These are phyloP conservation scores for Noctilio leporinus DNA, from an alignment of 2,113 vertebrate species.

Conservation along the genomic window DNA sequence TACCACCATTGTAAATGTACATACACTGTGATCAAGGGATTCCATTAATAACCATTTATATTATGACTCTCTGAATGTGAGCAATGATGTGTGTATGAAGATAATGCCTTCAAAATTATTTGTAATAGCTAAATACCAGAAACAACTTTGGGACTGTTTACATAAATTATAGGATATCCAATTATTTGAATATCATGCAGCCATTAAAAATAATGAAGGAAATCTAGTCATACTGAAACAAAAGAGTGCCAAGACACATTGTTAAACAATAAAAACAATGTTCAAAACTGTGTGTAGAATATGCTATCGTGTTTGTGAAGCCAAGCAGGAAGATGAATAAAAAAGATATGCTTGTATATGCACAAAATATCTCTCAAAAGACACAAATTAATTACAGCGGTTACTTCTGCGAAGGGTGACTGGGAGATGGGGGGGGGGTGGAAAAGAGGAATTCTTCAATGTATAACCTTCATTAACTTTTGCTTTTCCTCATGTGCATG, in stretches of 20 bases:
- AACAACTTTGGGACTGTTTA: background rate
- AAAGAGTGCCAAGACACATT: background rate
- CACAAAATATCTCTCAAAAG: background rate
- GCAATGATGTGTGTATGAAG: background rate
- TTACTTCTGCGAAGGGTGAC: slow-evolving; percentile 1
- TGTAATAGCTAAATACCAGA: background rate
- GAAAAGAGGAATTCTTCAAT: background rate
- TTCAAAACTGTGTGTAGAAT: slow-evolving; percentile 6
- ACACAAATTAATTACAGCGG: background rate
- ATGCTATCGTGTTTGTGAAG: background rate
- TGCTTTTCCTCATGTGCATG: background rate
- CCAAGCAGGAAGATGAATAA: background rate
- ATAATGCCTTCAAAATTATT: slow-evolving; percentile 35
- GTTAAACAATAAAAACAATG: slow-evolving; percentile 23
- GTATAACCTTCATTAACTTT: background rate
- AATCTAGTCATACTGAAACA: slow-evolving; percentile 1
- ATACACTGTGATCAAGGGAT: background rate
- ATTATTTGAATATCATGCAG: background rate
- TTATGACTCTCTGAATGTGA: background rate
- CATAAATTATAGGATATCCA: slow-evolving; percentile 23
- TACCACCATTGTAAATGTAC: background rate
- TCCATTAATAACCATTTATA: background rate
- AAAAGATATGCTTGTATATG: background rate
- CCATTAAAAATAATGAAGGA: slow-evolving; percentile 41
- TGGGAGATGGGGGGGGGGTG: background rate